Base-by-base conservation (phyloP, 2,888 invertebrate species). In the Agonopterix subpropinquella region DNA sequence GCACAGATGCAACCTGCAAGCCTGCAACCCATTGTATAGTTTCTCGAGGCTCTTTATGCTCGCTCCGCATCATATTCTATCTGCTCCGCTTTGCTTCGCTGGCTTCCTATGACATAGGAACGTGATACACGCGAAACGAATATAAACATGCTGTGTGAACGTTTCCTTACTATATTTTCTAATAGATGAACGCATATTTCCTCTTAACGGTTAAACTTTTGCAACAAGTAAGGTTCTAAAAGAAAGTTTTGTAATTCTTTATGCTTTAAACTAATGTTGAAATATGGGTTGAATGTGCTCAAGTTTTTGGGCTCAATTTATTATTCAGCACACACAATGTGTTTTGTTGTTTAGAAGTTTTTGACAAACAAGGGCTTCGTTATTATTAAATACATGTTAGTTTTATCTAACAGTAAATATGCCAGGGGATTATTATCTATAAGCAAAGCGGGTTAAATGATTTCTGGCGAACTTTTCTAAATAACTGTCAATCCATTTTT, bases 111-210 rank as follows among this genome's bases (percentile, higher is more conserved):
- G 15, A 37, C 37, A 8, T 39, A 9, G 36, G 36, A 28, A 11
- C 41, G 7, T 28, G 11, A 41, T 36, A 36, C 79, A 80, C 79
- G 80, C 80, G 73, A 80, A 75, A 61, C 61, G 72, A 71, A 71
- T 75, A 79, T 80, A 79, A 80, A 79, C 73, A 72, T 73, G 76
- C 73, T 70, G 61, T 61, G 68, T 55, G 58, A 61, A 60, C 59
- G 64, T 64, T 63, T 64, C 62, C 61, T 56, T 68, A 67, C 74
- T 68, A 79, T 79, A 80, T 80, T 81, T 83, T 73, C 70, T 80
- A 79, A 80, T 85, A 83, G 80, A 80, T 73, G 77, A 76, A 80
- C 74, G 75, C 76, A 78, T 82, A 83, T 80, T 83, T 85, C 74
- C 71, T 76, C 74, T 69, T 84, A 84, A 86, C 78, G 80, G 78